Evolutionary conservation across 53 echinoderm and acorn worm species (phyloP), one percentile per base, ranked within the genome.

Genomic region (Crossaster papposus): DNA sequence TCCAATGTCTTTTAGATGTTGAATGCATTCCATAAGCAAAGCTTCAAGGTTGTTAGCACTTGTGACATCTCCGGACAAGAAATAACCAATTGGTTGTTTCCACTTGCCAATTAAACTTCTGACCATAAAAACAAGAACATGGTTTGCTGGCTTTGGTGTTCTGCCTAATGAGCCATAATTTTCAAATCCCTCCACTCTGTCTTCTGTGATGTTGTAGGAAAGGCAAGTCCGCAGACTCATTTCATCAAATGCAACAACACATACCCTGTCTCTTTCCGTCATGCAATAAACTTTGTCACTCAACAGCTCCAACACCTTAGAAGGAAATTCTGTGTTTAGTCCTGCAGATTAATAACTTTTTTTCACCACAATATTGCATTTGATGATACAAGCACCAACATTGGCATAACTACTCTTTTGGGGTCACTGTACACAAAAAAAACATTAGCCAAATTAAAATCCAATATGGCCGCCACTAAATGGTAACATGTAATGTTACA

Each of bases 41-140:
- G 15, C n/a, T 33, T 34, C 72, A 0, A 89, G 24, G 35, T 77
- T 83, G 0, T 36, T 30, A 38, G 55, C 51, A n/a, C 85, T 22
- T 24, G 81, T 73, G 22, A 81, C 70, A 79, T 81, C 87, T 73
- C 52, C 37, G 5, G 93, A 77, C 14, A 83, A 79, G 51, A 89
- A 90, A 30, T 35, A 54, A 78, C 94, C 52, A 65, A 91, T 58
- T 35, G 91, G 91, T 37, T 91, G 85, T 54, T 91, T 91, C 86
- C 85, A 91, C 37, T 91, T 68, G 32, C 52, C 53, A 0, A 70
- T 36, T 32, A 92, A 18, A n/a, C 93, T 91, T 32, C 91, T 65
- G 2, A 94, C 85, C 64, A 93, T 90, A 54, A 92, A 89, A 4
- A 92, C 92, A 10, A 93, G 36, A 6, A 86, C 93, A 73, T 93